phyloP scores from a whole-genome alignment of 2,797 vertebrate species.

The Antennarius maculatus region DNA sequence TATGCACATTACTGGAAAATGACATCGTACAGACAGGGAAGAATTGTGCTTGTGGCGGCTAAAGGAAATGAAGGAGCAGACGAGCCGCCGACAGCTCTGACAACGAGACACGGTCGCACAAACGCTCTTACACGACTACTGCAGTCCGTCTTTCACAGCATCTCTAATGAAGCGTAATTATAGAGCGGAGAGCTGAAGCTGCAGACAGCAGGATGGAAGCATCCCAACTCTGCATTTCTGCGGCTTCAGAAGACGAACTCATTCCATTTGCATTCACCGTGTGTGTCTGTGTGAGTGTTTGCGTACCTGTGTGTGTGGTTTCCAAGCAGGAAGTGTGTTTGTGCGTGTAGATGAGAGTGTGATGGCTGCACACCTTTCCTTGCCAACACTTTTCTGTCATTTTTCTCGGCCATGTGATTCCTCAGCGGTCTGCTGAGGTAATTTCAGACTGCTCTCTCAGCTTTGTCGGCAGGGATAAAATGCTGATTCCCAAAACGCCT shows the following conservation, averaged over 20 bases:
- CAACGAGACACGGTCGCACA: conserved; percentile 37
- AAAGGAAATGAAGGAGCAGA: conserved; percentile 56
- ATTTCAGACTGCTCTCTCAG: conserved; percentile 38
- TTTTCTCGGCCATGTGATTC: conserved; percentile 38
- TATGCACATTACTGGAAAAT: conserved; percentile 24
- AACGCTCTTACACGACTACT: conserved; percentile 28
- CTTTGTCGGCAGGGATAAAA: conserved; percentile 35
- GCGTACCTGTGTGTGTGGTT: conserved; percentile 27
- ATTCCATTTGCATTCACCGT: conserved; percentile 7
- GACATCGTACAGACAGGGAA: conserved; percentile 61
- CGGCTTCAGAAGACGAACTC: neutral
- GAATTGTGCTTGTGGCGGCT: conserved; percentile 40
- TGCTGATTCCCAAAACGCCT: conserved; percentile 59
- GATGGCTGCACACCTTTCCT: conserved; percentile 32
- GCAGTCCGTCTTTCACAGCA: conserved; percentile 39
- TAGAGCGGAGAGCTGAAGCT: conserved; percentile 32
- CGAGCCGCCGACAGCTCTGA: conserved; percentile 60
- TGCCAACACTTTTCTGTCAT: conserved; percentile 50
- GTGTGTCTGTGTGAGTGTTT: conserved; percentile 4
- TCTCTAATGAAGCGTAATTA: conserved; percentile 60
- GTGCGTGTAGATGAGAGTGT: conserved; percentile 3
- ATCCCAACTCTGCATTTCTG: conserved; percentile 12
- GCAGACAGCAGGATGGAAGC: conserved; percentile 41
- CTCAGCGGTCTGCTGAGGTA: conserved; percentile 33
- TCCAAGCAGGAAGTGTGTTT: conserved; percentile 33